Percentiles rank a stretch among this genome's conserved stretches.
These are phyloP conservation scores for Ectemnius continuus DNA, from an alignment of 2,888 invertebrate genomes.

Conservation along the genomic window DNA sequence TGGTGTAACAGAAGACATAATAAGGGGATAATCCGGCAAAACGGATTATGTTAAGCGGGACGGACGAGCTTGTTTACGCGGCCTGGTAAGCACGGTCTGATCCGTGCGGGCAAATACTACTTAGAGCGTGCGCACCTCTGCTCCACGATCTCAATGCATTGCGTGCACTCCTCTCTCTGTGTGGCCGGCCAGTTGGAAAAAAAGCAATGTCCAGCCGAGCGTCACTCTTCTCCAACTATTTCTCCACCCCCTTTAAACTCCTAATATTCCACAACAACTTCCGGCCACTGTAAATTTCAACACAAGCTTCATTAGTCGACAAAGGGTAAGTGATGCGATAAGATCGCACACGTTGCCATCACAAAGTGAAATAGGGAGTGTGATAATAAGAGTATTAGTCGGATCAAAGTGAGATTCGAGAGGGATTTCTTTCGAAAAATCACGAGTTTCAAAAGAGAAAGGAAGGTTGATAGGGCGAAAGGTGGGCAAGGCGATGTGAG, in stretches of 20 bases:
- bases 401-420: too few relatives aligned
- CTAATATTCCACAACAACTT: background rate
- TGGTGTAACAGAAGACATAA: slow-evolving; percentile 51
- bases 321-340: background rate
- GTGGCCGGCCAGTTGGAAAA: background rate
- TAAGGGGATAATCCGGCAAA: slow-evolving; percentile 57
- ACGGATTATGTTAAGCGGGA: slow-evolving; percentile 45
- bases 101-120: slow-evolving; percentile 29
- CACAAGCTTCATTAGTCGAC: background rate
- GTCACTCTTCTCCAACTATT: background rate
- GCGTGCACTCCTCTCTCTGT: background rate
- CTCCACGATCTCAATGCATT: background rate
- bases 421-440: too few relatives aligned
- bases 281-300: background rate
- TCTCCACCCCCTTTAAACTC: background rate
- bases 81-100: slow-evolving; percentile 23
- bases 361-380: too few relatives aligned
- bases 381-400: too few relatives aligned
- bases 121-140: slow-evolving; percentile 4
- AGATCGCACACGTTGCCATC: background rate
- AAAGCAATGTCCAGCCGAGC: background rate
- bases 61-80: slow-evolving; percentile 41
- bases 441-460: too few relatives aligned
- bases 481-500: background rate
- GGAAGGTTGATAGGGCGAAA: background rate